A percentile compares a stretch with the other conserved stretches of the same genome.
Conservation (phyloP, 2,797 vertebrate species). For the Falco biarmicus region DNA sequence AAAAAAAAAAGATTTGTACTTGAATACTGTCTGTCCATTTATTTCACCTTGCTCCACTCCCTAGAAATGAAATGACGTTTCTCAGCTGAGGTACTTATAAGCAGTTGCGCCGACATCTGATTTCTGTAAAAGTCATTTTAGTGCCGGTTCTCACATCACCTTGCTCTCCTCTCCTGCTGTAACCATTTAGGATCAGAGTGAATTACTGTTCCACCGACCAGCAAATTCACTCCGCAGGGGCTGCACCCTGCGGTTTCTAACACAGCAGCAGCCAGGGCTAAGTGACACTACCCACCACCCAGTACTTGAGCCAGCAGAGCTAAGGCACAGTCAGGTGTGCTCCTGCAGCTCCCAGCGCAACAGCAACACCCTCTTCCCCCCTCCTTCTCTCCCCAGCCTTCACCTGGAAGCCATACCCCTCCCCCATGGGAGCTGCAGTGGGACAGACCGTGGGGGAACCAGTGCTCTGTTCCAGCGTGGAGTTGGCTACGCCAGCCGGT, state of each 20-base stretch:
- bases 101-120: neutral
- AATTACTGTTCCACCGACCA: neutral
- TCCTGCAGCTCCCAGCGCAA: neutral
- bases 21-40: neutral
- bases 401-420: neutral
- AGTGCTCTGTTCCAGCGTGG: rapidly evolving
- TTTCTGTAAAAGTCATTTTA: neutral
- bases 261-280: neutral
- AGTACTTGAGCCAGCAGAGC: neutral
- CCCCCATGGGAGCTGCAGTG: neutral
- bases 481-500: rapidly evolving
- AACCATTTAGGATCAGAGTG: neutral
- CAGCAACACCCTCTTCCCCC: neutral
- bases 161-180: neutral
- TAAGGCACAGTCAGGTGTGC: neutral
- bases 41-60: neutral
- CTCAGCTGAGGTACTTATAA: neutral
- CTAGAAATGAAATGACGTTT: neutral
- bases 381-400: neutral
- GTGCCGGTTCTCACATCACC: neutral
- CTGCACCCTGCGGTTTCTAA: neutral
- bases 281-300: neutral
- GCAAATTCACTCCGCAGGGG: neutral
- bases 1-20: neutral
- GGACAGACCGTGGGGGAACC: neutral